phyloP scores from a whole-genome alignment of 2,113 vertebrate species.

The Coptodon bakossiorum region DNA sequence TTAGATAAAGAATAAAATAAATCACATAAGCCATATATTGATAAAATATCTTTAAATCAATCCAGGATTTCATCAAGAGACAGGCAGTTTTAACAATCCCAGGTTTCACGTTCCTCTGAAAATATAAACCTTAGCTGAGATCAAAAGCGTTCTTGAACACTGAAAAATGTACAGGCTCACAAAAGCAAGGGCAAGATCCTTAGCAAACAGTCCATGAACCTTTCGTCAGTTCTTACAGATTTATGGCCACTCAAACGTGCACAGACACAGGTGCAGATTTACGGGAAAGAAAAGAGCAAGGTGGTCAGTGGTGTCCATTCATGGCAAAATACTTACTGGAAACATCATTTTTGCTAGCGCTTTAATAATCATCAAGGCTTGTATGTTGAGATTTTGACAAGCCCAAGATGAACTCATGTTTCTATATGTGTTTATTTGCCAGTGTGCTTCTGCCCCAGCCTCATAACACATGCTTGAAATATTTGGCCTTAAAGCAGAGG shows the following conservation, averaged over 20 bases:
- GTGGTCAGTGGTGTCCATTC: background rate
- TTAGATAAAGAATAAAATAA: background rate
- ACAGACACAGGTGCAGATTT: background rate
- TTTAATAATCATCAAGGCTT: background rate
- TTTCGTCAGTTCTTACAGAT: background rate
- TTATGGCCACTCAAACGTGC: background rate
- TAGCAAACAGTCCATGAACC: background rate
- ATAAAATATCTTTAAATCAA: background rate
- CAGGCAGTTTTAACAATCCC: background rate
- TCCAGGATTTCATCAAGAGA: background rate
- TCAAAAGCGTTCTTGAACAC: background rate
- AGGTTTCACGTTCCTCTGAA: background rate
- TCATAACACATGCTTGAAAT: background rate
- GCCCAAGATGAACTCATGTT: background rate
- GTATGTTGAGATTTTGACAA: background rate
- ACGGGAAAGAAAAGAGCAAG: background rate
- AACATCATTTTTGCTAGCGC: background rate
- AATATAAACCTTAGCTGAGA: background rate
- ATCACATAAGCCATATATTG: background rate
- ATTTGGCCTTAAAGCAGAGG: background rate
- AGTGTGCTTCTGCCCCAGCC: background rate
- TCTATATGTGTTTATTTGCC: background rate
- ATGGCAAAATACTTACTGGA: background rate
- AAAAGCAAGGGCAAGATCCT: background rate
- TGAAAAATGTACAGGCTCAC: background rate